Evolutionary conservation across 92 coral and sea anemone genomes (phyloP).

Genomic region (Porites cylindrica): DNA sequence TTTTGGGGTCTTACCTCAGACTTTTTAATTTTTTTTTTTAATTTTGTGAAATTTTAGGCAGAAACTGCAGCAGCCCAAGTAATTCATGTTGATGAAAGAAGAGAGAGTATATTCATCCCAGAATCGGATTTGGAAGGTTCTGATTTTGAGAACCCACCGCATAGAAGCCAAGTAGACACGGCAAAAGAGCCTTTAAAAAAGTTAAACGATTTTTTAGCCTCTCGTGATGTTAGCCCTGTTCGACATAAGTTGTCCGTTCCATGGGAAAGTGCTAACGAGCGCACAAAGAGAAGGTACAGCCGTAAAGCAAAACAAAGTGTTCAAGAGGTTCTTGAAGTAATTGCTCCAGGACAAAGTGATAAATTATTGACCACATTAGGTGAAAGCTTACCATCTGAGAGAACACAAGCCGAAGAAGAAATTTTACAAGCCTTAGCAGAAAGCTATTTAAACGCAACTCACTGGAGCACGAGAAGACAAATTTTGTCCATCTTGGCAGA

Average conservation of each 20-base stretch:
- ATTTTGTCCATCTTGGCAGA: conserved; percentile 27
- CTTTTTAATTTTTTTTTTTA: neutral
- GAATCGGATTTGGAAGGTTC: conserved; percentile 11
- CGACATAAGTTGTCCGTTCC: conserved; percentile 51
- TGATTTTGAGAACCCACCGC: conserved; percentile 14
- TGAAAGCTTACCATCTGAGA: neutral
- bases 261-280: conserved; percentile 28
- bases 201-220: conserved; percentile 43
- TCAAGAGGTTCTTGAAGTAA: conserved; percentile 59
- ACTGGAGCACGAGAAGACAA: conserved; percentile 48
- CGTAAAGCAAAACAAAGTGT: conserved; percentile 67
- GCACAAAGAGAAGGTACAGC: conserved; percentile 60
- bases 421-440: conserved; percentile 36
- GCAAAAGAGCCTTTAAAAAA: conserved; percentile 43
- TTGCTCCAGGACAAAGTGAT: conserved; percentile 58
- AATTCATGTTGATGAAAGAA: conserved; percentile 6
- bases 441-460: conserved; percentile 32
- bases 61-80: conserved; percentile 10
- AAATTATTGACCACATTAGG: conserved; percentile 23
- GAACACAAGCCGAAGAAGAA: conserved; percentile 6
- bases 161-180: conserved; percentile 27
- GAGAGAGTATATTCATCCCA: conserved; percentile 40
- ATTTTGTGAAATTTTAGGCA: neutral
- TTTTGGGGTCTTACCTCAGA: conserved; percentile 6
- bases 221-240: conserved; percentile 41